Percentiles rank a stretch among this genome's conserved stretches.
These are phyloP conservation scores for Lymantria dispar DNA, from an alignment of 2,888 invertebrate genomes.

Conservation along the genomic window DNA sequence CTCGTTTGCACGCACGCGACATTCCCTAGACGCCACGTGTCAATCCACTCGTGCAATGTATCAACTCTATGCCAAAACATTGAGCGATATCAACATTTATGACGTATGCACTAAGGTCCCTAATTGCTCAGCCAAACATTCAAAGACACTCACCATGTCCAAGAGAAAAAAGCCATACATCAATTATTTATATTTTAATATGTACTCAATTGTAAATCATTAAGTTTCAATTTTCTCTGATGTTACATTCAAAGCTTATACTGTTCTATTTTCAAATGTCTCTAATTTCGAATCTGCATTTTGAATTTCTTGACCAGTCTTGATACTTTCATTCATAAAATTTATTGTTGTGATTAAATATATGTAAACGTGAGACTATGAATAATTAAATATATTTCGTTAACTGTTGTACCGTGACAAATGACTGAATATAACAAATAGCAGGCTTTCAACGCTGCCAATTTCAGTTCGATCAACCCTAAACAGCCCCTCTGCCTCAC, in stretches of 20 bases:
- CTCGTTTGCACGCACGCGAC: conserved; percentile 54
- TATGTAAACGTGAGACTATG: conserved; percentile 7
- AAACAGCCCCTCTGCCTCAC: conserved; percentile 33
- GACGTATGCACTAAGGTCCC: conserved; percentile 48
- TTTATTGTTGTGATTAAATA: background rate
- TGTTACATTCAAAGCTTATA: conserved; percentile 30
- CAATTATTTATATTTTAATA: conserved; percentile 29
- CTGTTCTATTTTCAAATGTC: conserved; percentile 52
- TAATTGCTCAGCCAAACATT: conserved; percentile 48
- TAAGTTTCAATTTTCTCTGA: conserved; percentile 39
- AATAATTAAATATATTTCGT: conserved; percentile 32
- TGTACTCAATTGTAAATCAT: conserved; percentile 30
- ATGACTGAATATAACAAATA: conserved; percentile 59
- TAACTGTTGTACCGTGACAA: conserved; percentile 46
- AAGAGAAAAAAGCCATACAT: conserved; percentile 22
- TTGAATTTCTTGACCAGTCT: conserved; percentile 31
- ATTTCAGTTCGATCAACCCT: conserved; percentile 77
- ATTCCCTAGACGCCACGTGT: conserved; percentile 70
- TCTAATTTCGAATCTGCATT: conserved; percentile 36
- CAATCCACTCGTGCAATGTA: conserved; percentile 56
- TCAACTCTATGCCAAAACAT: conserved; percentile 49
- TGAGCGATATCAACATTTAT: conserved; percentile 65
- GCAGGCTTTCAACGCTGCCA: conserved; percentile 66
- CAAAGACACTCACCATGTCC: conserved; percentile 23
- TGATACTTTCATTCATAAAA: conserved; percentile 25